Evolutionary conservation across 2,888 invertebrate species (phyloP).

Genomic region (Entomobrya proxima): DNA sequence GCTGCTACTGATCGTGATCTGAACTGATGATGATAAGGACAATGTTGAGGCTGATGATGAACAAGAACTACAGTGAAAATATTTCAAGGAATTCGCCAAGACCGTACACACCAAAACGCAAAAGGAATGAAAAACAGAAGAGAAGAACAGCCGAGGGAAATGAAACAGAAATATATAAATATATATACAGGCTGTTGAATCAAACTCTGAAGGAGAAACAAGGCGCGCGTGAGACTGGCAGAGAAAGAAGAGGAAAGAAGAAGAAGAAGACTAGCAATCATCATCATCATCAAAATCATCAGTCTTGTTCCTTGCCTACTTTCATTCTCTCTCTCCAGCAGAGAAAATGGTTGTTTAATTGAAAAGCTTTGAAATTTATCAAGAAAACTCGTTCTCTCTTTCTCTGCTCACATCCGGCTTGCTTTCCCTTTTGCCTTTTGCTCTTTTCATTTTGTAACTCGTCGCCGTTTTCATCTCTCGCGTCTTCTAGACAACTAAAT

Average conservation of each 20-base stretch:
- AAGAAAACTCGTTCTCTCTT: slow-evolving; percentile 17
- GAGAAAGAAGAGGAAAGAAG: not conserved
- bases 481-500: not conserved
- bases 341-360: slow-evolving; percentile 55
- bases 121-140: not conserved
- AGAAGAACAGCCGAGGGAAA: not conserved
- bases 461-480: not conserved
- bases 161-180: not conserved
- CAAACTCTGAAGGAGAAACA: too few relatives aligned
- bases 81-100: not conserved
- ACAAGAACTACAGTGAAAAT: not conserved
- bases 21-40: not conserved
- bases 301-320: slow-evolving; percentile 10
- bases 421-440: not conserved
- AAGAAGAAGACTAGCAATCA: slow-evolving; percentile 29
- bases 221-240: not conserved
- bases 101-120: not conserved
- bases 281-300: slow-evolving; percentile 16
- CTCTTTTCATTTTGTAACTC: not conserved
- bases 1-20: too few relatives aligned
- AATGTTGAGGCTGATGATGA: not conserved
- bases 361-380: slow-evolving; percentile 45
- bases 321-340: not conserved
- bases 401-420: not conserved
- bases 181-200: not conserved